Evolutionary conservation across 2,888 invertebrate genomes (phyloP).

Genomic region (Pristionchus maxplancki): DNA sequence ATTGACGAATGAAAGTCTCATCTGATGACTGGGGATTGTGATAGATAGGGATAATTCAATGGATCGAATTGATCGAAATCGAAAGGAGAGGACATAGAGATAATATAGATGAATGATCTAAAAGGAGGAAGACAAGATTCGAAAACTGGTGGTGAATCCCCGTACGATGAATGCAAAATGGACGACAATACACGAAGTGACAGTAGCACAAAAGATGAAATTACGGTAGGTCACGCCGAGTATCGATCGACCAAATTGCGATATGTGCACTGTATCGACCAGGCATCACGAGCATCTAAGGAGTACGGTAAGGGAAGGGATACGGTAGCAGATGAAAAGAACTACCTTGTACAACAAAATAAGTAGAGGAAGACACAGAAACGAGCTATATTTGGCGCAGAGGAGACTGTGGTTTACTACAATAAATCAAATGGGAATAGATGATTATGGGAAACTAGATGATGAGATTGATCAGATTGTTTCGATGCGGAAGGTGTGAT

Average conservation of each 20-base stretch:
- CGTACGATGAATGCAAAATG: conserved; percentile 2
- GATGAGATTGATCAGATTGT: conserved; percentile 5
- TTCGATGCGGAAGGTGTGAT: not conserved
- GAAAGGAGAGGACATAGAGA: not conserved
- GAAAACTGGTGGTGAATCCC: conserved; percentile 4
- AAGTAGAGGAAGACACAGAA: not conserved
- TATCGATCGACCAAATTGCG: conserved; percentile 30
- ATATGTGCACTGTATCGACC: conserved; percentile 38
- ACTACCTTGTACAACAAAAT: conserved; percentile 39
- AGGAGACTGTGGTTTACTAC: not conserved
- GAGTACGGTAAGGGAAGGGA: not conserved
- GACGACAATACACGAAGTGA: not conserved
- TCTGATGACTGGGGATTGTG: not conserved
- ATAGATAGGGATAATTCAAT: not conserved
- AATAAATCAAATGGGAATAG: not conserved
- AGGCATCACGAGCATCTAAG: conserved; percentile 12
- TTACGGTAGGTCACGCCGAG: conserved; percentile 14
- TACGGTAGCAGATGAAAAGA: conserved; percentile 14
- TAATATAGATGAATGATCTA: not conserved
- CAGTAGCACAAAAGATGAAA: not conserved
- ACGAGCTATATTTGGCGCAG: not conserved
- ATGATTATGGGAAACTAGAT: not conserved
- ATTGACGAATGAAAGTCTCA: not conserved
- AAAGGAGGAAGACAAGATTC: conserved; percentile 17
- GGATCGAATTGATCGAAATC: not conserved